A percentile compares a stretch with the other conserved stretches of the same genome.
These are phyloP conservation scores for Bettongia penicillata DNA, from an alignment of 2,113 vertebrate species.

Conservation along the genomic window DNA sequence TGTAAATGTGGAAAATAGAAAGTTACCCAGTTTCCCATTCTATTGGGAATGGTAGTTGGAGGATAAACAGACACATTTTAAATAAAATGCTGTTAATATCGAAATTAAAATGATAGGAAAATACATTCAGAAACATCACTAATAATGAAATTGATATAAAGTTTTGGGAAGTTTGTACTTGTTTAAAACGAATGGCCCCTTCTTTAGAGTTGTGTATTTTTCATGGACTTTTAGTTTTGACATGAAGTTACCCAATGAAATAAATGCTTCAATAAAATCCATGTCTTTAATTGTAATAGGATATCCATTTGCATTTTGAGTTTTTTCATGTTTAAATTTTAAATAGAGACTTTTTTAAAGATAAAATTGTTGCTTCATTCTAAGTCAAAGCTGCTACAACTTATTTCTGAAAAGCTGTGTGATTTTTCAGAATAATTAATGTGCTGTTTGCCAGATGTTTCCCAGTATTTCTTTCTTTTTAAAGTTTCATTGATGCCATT, in stretches of 20 bases:
- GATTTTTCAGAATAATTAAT: neutral
- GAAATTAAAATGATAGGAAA: neutral
- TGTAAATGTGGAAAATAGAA: slow-evolving; percentile 71
- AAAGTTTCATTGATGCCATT: neutral
- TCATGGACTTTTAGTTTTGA: slow-evolving; percentile 11
- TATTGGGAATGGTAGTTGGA: neutral
- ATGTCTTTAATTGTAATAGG: neutral
- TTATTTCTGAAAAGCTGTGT: neutral
- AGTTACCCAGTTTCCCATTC: slow-evolving; percentile 47
- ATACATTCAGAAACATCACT: neutral
- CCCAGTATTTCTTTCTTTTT: neutral
- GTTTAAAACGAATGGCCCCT: neutral
- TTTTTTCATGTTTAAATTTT: neutral
- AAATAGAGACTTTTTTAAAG: neutral
- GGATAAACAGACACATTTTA: slow-evolving; percentile 43
- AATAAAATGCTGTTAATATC: neutral
- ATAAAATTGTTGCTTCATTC: neutral
- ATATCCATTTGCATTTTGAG: neutral
- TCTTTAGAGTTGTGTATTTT: slow-evolving; percentile 19
- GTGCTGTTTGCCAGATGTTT: neutral
- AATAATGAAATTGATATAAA: neutral
- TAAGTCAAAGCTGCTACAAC: neutral
- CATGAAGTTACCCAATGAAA: neutral
- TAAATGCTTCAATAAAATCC: neutral
- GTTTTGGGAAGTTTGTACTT: neutral